Evolutionary conservation across 2,797 vertebrate genomes (phyloP).

Genomic region (Mus minutoides): DNA sequence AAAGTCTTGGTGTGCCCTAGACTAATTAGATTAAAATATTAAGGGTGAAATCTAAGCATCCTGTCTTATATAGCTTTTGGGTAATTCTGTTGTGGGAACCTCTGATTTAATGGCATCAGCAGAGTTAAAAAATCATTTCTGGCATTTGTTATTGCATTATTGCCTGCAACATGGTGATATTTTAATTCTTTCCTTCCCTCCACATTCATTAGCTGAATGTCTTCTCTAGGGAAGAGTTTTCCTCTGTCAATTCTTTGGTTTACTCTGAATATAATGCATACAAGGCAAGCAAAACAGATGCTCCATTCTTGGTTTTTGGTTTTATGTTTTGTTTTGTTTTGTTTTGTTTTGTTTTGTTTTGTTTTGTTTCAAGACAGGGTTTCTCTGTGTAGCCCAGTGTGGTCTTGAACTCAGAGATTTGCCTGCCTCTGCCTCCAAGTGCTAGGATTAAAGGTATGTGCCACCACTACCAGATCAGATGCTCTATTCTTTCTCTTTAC

Average conservation of each 20-base stretch:
- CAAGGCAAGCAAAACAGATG: neutral
- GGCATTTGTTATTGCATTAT: conserved; percentile 20
- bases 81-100: conserved; percentile 9
- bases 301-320: neutral
- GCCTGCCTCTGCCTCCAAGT: neutral
- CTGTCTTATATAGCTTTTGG: neutral
- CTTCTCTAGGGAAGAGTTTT: neutral
- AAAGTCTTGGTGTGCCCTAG: neutral
- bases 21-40: conserved; percentile 37
- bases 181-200: conserved; percentile 36
- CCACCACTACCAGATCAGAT: neutral
- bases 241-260: neutral
- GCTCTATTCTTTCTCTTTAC: neutral
- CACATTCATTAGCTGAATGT: conserved; percentile 27
- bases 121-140: conserved; percentile 21
- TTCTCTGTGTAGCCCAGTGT: neutral
- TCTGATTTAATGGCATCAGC: neutral
- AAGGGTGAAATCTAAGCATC: neutral
- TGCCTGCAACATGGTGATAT: neutral
- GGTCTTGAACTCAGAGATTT: neutral
- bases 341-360: neutral
- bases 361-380: neutral
- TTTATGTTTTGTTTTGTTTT: neutral
- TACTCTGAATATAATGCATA: conserved; percentile 9
- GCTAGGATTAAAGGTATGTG: neutral